Conservation (phyloP, 1,140 invertebrate species). For the Papilio aristodemus region DNA sequence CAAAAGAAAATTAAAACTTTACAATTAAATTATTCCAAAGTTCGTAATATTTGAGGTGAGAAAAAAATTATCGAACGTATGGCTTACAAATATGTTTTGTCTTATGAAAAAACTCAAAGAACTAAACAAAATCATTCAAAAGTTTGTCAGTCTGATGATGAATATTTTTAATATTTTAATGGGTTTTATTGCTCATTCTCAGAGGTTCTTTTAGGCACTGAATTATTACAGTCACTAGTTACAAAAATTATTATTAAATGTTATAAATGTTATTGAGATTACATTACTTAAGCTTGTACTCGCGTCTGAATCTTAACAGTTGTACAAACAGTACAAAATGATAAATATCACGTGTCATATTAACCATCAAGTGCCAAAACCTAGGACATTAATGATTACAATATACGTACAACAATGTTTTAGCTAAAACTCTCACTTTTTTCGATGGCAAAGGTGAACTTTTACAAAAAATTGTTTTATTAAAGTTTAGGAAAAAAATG, state of each 20-base stretch:
- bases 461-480: background rate
- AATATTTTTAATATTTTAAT: slow-evolving; percentile 47
- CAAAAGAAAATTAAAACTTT: slow-evolving; percentile 61
- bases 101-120: slow-evolving; percentile 56
- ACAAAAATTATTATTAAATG: background rate
- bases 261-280: background rate
- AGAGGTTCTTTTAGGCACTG: slow-evolving; percentile 78
- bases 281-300: slow-evolving; percentile 15
- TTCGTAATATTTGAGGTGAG: slow-evolving; percentile 58
- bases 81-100: slow-evolving; percentile 67
- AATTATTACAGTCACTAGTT: slow-evolving; percentile 38
- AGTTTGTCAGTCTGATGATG: slow-evolving; percentile 63
- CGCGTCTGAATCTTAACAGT: background rate
- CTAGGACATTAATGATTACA: background rate
- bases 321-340: background rate
- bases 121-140: slow-evolving; percentile 64
- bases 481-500: background rate
- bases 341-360: background rate
- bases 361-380: background rate
- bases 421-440: slow-evolving; percentile 7
- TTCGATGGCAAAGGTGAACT: background rate
- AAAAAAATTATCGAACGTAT: slow-evolving; percentile 41
- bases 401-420: background rate
- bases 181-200: slow-evolving; percentile 43
- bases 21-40: slow-evolving; percentile 53